phyloP scores from a whole-genome alignment of 2,888 invertebrate species.

The Atherix ibis region DNA sequence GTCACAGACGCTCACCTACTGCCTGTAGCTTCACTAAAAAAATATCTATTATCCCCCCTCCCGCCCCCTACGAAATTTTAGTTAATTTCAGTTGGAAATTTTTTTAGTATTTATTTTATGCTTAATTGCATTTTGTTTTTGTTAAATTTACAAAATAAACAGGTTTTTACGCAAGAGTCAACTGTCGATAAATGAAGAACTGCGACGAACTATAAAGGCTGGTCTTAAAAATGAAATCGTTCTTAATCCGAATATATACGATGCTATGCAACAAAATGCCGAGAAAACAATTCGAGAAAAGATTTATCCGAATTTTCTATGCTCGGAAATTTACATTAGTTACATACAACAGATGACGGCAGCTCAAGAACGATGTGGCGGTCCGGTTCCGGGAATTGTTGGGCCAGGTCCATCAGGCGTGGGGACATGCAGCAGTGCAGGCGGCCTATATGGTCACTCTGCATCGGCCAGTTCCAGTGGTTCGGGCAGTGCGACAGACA shows the following conservation, averaged over 20 bases:
- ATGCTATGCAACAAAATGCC: constrained; percentile 63
- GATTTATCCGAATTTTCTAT: constrained; percentile 83
- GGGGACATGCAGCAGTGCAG: constrained; percentile 8
- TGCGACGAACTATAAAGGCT: constrained; percentile 60
- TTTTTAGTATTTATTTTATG: too few species aligned
- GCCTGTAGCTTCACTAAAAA: too few species aligned
- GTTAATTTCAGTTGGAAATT: too few species aligned
- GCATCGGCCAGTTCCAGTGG: constrained; percentile 32
- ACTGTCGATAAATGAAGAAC: constrained; percentile 67
- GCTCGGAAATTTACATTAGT: constrained; percentile 80
- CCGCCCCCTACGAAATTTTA: too few species aligned
- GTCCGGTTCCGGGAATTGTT: constrained; percentile 8
- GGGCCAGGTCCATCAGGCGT: constrained; percentile 1
- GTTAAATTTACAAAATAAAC: too few species aligned
- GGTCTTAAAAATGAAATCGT: constrained; percentile 52
- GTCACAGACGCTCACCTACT: too few species aligned
- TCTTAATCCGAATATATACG: constrained; percentile 67
- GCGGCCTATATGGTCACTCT: constrained; percentile 26
- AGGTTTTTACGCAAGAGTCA: constrained; percentile 67
- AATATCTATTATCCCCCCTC: too few species aligned
- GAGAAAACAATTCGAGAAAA: constrained; percentile 72
- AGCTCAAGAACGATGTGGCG: constrained; percentile 31
- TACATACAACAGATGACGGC: constrained; percentile 53
- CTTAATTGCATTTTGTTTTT: too few species aligned
- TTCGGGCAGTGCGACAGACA: constrained; percentile 31